These are phyloP conservation scores for Cherax destructor DNA, from an alignment of 1,140 invertebrate genomes.

Conservation along the genomic window DNA sequence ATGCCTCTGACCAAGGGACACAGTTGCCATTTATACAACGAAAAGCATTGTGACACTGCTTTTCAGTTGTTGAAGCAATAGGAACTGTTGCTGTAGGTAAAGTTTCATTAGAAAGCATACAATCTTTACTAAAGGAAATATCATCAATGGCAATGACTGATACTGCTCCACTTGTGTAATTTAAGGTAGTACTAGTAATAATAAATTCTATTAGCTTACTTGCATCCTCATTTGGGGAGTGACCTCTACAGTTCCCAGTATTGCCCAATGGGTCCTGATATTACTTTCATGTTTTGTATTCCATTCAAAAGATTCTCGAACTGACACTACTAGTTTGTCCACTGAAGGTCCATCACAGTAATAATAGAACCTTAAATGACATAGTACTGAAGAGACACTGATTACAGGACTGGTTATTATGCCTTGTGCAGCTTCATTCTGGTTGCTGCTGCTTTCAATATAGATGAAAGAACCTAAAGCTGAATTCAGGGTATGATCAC, in stretches of 20 bases:
- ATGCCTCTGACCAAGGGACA: slow-evolving; percentile 25
- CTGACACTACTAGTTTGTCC: slow-evolving; percentile 23
- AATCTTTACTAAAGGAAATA: slow-evolving; percentile 40
- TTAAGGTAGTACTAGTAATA: slow-evolving; percentile 17
- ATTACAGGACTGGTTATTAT: slow-evolving; percentile 44
- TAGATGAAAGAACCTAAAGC: slow-evolving; percentile 36
- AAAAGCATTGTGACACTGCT: slow-evolving; percentile 17
- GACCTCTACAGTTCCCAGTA: slow-evolving; percentile 45
- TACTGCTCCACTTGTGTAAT: slow-evolving; percentile 5
- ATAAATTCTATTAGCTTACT: slow-evolving; percentile 38
- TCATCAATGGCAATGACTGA: slow-evolving; percentile 63
- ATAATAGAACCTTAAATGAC: slow-evolving; percentile 47
- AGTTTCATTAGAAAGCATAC: slow-evolving; percentile 17
- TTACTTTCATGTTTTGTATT: slow-evolving; percentile 7
- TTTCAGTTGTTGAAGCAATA: slow-evolving; percentile 21
- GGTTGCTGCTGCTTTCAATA: slow-evolving; percentile 30
- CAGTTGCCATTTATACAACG: slow-evolving; percentile 42
- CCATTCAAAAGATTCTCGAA: slow-evolving; percentile 22
- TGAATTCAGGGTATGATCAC: slow-evolving; percentile 51
- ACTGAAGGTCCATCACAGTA: slow-evolving; percentile 45
- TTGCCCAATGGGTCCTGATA: slow-evolving; percentile 40
- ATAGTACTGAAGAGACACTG: background rate
- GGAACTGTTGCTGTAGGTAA: slow-evolving; percentile 15
- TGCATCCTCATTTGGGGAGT: background rate
- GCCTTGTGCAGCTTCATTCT: background rate